Percentiles rank a stretch among this genome's conserved stretches.
phyloP scores from a whole-genome alignment of 1,140 invertebrate genomes.

The Aphelenchoides avenae region DNA sequence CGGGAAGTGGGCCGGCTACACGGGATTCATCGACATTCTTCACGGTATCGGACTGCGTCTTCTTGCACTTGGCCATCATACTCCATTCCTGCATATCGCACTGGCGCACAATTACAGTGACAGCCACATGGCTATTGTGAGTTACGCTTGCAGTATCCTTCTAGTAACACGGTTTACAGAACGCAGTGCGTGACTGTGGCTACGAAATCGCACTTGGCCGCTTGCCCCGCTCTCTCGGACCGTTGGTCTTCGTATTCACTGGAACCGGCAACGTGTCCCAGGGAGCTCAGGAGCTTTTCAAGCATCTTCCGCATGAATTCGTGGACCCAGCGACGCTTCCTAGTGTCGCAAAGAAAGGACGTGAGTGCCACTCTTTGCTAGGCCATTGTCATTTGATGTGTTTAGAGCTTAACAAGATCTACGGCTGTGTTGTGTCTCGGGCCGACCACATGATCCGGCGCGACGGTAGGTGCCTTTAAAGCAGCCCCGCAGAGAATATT shows the following conservation, averaged over 20 bases:
- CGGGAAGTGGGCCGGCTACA: constrained; percentile 96
- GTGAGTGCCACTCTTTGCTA: constrained; percentile 65
- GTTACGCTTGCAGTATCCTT: no score
- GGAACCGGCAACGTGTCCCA: constrained; percentile 75
- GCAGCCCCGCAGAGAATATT: background rate
- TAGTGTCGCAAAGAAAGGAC: constrained; percentile 83
- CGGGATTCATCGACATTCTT: constrained; percentile 96
- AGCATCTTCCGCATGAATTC: constrained; percentile 93
- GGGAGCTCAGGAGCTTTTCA: constrained; percentile 94
- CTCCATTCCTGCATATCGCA: constrained; percentile 97
- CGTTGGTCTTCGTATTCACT: constrained; percentile 94
- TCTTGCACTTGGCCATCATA: constrained; percentile 92
- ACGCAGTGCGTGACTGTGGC: constrained; percentile 91
- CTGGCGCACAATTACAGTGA: constrained; percentile 96
- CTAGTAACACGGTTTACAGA: no score
- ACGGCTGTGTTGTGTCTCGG: constrained; percentile 83
- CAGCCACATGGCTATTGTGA: constrained; percentile 89
- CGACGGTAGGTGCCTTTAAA: constrained; percentile 63
- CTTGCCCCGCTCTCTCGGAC: constrained; percentile 96
- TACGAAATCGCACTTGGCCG: constrained; percentile 94
- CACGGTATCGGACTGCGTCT: constrained; percentile 89
- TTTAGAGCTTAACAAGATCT: constrained; percentile 82
- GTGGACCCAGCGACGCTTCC: constrained; percentile 86
- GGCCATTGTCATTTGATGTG: constrained; percentile 22
- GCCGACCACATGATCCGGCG: constrained; percentile 86